Evolutionary conservation across 2,888 invertebrate species (phyloP).

Genomic region (Electrophaes corylata): DNA sequence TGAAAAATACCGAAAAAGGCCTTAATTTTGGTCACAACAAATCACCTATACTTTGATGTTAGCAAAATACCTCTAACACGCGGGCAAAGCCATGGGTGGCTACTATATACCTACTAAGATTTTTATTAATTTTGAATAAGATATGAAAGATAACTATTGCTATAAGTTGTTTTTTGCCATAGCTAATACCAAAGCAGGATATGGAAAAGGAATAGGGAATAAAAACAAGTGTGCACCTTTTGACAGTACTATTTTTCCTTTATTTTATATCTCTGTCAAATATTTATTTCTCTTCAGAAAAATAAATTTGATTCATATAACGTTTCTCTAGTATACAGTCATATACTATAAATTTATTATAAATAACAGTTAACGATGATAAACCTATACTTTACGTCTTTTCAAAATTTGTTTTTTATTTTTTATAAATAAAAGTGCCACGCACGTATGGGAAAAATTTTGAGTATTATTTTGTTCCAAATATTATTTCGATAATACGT

Average conservation of each 20-base stretch:
- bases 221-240: constrained; percentile 76
- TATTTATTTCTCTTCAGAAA: constrained; percentile 67
- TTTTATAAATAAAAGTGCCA: constrained; percentile 10
- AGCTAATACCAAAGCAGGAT: constrained; percentile 51
- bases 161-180: constrained; percentile 35
- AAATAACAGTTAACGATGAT: constrained; percentile 63
- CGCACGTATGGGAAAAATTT: constrained; percentile 22
- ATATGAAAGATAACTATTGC: background rate
- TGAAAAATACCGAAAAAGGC: too few species aligned
- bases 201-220: constrained; percentile 41
- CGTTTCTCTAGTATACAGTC: constrained; percentile 59
- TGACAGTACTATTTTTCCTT: constrained; percentile 64
- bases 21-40: too few species aligned
- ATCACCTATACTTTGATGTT: too few species aligned
- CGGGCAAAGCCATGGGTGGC: too few species aligned
- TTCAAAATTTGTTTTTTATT: constrained; percentile 39
- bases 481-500: constrained; percentile 30
- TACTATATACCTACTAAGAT: too few species aligned
- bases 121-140: too few species aligned
- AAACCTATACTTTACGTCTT: constrained; percentile 58
- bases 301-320: constrained; percentile 58
- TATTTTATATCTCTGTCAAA: constrained; percentile 58
- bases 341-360: constrained; percentile 61
- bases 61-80: too few species aligned
- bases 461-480: constrained; percentile 31